Evolutionary conservation across 1,140 invertebrate genomes (phyloP).

Genomic region (Drosophila sulfurigaster): DNA sequence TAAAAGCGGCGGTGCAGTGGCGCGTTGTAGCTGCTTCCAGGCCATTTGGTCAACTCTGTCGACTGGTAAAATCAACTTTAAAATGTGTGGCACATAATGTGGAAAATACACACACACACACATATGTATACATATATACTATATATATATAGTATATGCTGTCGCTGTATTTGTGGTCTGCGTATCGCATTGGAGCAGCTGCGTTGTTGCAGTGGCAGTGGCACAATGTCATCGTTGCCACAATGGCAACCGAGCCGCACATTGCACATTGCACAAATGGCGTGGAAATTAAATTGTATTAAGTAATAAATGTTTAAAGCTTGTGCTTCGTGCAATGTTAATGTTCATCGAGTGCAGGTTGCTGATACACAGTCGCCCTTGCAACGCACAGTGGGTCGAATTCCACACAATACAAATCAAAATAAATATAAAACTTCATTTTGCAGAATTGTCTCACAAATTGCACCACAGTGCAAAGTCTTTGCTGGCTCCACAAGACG

Average conservation of each 20-base stretch:
- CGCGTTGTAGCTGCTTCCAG: not conserved
- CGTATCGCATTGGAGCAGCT: constrained; percentile 34
- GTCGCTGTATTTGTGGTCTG: constrained; percentile 35
- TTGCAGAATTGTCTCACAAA: too few relatives aligned
- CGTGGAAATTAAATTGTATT: constrained; percentile 58
- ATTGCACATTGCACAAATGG: constrained; percentile 53
- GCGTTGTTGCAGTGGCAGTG: constrained; percentile 13
- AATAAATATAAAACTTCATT: not conserved
- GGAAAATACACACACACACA: constrained; percentile 1
- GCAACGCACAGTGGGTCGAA: constrained; percentile 5
- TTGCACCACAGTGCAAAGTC: too few relatives aligned
- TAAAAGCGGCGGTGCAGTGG: not conserved
- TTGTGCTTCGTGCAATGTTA: constrained; percentile 41
- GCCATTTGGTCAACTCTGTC: constrained; percentile 29
- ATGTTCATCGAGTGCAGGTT: constrained; percentile 14
- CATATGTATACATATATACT: not conserved
- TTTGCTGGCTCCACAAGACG: too few relatives aligned
- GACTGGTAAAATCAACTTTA: constrained; percentile 25
- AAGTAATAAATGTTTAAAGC: constrained; percentile 63
- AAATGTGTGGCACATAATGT: constrained; percentile 24
- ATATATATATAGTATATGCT: constrained; percentile 7
- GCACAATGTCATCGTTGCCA: constrained; percentile 35
- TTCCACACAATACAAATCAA: not conserved
- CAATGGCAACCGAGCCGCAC: constrained; percentile 35
- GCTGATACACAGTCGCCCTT: constrained; percentile 4